A percentile compares a stretch with the other conserved stretches of the same genome.
Evolutionary conservation across 2,888 invertebrate genomes (phyloP).

Genomic region (Danaus chrysippus): DNA sequence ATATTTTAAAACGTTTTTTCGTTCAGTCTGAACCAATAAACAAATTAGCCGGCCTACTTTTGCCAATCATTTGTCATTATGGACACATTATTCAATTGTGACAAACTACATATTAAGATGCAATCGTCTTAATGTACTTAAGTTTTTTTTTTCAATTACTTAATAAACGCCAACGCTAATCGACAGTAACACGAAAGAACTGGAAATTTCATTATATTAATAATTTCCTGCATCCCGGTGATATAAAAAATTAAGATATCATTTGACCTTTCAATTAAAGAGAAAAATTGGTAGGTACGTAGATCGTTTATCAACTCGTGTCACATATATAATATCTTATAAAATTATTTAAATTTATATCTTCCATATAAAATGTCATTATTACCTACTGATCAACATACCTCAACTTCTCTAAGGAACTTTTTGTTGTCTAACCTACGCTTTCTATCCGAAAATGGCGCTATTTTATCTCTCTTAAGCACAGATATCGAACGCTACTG

Average conservation of each 20-base stretch:
- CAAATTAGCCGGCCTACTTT: slow-evolving; percentile 32
- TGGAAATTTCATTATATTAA: slow-evolving; percentile 21
- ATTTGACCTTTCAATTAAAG: neutral
- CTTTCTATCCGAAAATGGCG: too few species aligned
- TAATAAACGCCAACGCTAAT: slow-evolving; percentile 29
- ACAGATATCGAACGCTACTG: too few species aligned
- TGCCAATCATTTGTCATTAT: slow-evolving; percentile 36
- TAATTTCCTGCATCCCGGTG: slow-evolving; percentile 19
- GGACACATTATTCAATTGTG: slow-evolving; percentile 37
- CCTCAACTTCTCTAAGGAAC: too few species aligned
- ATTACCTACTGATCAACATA: too few species aligned
- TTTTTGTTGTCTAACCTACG: too few species aligned
- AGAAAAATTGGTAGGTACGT: neutral
- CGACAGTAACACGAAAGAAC: slow-evolving; percentile 22
- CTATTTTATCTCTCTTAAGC: too few species aligned
- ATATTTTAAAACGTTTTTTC: neutral
- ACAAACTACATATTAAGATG: slow-evolving; percentile 36
- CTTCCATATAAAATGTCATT: too few species aligned
- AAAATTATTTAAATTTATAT: too few species aligned
- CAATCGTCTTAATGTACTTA: slow-evolving; percentile 31
- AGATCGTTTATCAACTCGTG: too few species aligned
- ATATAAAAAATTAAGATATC: slow-evolving; percentile 10
- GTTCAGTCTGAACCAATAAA: slow-evolving; percentile 18
- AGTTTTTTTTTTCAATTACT: slow-evolving; percentile 32
- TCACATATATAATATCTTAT: too few species aligned